Conservation (phyloP, 2,888 invertebrate genomes). For the Labia minor region DNA sequence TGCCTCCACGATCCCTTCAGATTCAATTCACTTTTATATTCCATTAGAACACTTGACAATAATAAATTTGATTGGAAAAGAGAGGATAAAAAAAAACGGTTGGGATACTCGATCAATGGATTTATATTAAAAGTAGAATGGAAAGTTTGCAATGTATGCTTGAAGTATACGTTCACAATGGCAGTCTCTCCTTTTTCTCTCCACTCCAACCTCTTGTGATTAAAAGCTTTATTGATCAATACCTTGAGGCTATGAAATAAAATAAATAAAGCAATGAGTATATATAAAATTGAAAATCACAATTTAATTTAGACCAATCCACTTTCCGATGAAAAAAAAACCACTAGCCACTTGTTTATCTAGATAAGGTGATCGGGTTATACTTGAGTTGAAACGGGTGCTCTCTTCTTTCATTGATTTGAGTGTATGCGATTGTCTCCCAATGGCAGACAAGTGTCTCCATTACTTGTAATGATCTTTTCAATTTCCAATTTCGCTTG, state of each 20-base stretch:
- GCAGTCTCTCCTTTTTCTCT: background rate
- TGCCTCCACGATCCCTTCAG: no score
- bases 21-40: background rate
- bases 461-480: no score
- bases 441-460: no score
- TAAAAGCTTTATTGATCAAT: slow-evolving; percentile 5
- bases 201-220: background rate
- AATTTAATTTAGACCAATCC: background rate
- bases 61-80: background rate
- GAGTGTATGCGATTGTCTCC: no score
- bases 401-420: no score
- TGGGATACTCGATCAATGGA: slow-evolving; percentile 7
- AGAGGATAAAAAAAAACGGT: background rate
- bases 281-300: background rate
- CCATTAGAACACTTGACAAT: slow-evolving; percentile 1
- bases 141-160: background rate
- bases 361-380: no score
- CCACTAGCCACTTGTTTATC: no score
- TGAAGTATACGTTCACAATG: background rate
- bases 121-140: background rate
- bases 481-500: no score
- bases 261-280: background rate
- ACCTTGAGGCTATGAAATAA: background rate
- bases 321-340: background rate
- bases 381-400: slow-evolving; percentile 1